Base-by-base conservation (phyloP, 2,113 vertebrate genomes). In the Phrynosoma blainvillii region DNA sequence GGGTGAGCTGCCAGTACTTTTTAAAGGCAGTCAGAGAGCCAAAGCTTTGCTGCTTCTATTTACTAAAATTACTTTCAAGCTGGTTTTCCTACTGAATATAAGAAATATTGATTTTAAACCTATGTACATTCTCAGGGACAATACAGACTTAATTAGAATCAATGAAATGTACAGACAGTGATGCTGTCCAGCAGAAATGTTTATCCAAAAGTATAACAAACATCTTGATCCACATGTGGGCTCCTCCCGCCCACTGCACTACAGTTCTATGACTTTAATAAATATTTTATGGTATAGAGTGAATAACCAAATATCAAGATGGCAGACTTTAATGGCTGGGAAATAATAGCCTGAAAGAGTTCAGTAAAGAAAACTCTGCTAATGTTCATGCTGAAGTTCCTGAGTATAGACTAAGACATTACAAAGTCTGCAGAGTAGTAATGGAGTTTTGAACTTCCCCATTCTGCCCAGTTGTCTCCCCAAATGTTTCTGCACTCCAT, bases 91-190 rank as follows among this genome's bases (percentile, higher is more conserved):
- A 95, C 95, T 94, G 92, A 95, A 96, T 94, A 95, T 91, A 91
- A 93, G 87, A 90, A 93, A 87, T 90, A 96, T 92, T 94, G 96
- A 97, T 96, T 96, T 94, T 95, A 96, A 96, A 92, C 92, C 89
- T 95, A 93, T 93, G 92, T 94, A 96, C 89, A 91, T 96, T 97
- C 94, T 95, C 94, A 95, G 93, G 97, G 96, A 96, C 94, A 93
- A 95, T 91, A 94, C 93, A 96, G 93, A 95, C 95, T 97, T 96
- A 96, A 97, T 97, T 96, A 96, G 96, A 96, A 97, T 97, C 96
- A 97, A 97, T 97, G 96, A 96, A 94, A 96, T 95, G 94, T 96
- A 96, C 96, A 97, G 96, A 97, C 96, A 89, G 91, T 95, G 95
- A 96, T 95, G 95, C 95, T 96, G 94, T 91, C 93, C 92, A 95